Base-by-base conservation (phyloP, 2,113 vertebrate genomes). In the Pomatostomus ruficeps region DNA sequence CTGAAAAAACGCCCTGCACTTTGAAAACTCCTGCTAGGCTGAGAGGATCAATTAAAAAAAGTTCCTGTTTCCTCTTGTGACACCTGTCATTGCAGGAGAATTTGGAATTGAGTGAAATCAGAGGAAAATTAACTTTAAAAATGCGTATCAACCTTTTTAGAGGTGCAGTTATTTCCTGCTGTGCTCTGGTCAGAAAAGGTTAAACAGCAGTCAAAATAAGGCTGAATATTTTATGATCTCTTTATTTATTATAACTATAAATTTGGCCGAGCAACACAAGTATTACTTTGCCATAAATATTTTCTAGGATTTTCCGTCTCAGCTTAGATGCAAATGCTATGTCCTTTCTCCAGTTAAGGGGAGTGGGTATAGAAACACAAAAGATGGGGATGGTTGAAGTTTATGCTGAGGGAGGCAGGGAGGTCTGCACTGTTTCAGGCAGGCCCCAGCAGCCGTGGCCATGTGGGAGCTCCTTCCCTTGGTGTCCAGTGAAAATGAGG, bases 111-210 rank as follows among this genome's bases (percentile, higher is more conserved):
- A 79, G 49, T 40, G 54, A 58, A 79, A 26, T 15, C 6, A 31
- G 33, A 88, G 38, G 51, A 77, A 70, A 77, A 66, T 8, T 24
- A 54, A 52, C 7, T 29, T 58, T 10, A 54, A 38, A 70, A 55
- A 65, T 23, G 5, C 1, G 0, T 38, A 23, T 35, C 29, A 26
- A 0, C 14, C 11, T n/a, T 59, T n/a, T 45, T 55, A 18, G n/a
- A 14, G 26, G 13, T 63, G 25, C 21, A 70, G 12, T 49, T 51
- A 21, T 59, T 95, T 88, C 40, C n/a, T 77, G 7, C 25, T 18
- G 6, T 23, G 3, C 29, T 12, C 12, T 76, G 29, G n/a, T 42
- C 63, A 68, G 67, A 58, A 75, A 29, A 82, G 14, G 28, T 45
- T 91, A 48, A 86, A n/a, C 9, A 19, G 35, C 43, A 66, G 33